These are phyloP conservation scores for Microctonus brassicae DNA, from an alignment of 2,888 invertebrate genomes.

Conservation along the genomic window DNA sequence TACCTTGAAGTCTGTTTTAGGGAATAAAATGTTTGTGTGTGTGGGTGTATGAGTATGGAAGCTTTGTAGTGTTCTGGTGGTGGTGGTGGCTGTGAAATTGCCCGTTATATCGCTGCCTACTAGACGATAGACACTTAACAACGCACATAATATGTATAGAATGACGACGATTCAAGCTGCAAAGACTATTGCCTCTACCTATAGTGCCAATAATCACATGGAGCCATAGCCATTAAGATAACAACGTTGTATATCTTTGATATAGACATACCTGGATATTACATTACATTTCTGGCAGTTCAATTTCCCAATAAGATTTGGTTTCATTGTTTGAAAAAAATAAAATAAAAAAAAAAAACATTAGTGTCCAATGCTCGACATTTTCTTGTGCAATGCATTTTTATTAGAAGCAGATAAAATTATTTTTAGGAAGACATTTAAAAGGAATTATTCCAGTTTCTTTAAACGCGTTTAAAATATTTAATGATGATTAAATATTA, in stretches of 20 bases:
- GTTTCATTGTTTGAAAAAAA: neutral
- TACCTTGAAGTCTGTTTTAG: neutral
- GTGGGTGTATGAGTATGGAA: neutral
- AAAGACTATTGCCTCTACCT: neutral
- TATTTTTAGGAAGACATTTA: too few species aligned
- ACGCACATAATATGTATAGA: too few species aligned
- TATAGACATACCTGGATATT: neutral
- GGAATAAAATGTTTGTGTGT: neutral
- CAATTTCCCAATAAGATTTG: neutral
- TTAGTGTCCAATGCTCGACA: too few species aligned
- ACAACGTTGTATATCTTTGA: neutral
- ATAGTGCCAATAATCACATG: neutral
- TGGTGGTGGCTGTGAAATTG: neutral
- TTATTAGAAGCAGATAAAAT: too few species aligned
- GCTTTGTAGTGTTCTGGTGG: neutral
- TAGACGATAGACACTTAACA: neutral
- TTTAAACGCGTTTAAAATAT: too few species aligned
- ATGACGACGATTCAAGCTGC: neutral
- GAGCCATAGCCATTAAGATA: neutral
- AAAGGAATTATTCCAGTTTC: too few species aligned
- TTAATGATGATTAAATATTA: too few species aligned
- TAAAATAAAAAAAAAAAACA: too few species aligned
- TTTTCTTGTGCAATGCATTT: too few species aligned
- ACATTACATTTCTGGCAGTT: neutral
- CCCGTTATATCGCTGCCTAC: neutral